A percentile compares a stretch with the other conserved stretches of the same genome.
phyloP scores from a whole-genome alignment of 2,113 vertebrate species.

The Triplophysa dalaica region DNA sequence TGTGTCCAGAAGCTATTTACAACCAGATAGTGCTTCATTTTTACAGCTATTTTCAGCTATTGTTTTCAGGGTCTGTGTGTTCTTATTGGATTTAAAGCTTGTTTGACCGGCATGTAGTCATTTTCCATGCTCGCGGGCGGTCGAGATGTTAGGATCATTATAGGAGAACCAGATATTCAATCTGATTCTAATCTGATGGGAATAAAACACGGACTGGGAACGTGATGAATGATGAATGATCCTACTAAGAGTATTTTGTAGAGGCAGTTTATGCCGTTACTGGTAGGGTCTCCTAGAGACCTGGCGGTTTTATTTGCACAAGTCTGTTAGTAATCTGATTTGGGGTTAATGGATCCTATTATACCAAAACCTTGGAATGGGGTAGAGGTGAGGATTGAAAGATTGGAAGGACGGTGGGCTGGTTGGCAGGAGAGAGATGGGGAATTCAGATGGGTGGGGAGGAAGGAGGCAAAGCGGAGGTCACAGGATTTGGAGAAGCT shows the following conservation, averaged over 20 bases:
- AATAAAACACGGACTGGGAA: conserved; percentile 3
- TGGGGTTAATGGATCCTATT: conserved; percentile 17
- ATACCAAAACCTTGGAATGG: conserved; percentile 14
- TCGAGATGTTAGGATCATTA: background rate
- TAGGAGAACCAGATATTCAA: conserved; percentile 9
- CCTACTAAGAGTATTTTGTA: background rate
- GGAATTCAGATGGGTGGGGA: conserved; percentile 24
- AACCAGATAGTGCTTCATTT: background rate
- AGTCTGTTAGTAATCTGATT: conserved; percentile 33
- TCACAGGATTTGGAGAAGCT: conserved; percentile 36
- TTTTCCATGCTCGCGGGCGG: background rate
- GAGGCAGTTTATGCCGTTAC: conserved; percentile 7
- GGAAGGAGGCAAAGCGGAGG: conserved; percentile 24
- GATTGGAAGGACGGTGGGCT: conserved; percentile 38
- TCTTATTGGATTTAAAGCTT: background rate
- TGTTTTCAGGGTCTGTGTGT: background rate
- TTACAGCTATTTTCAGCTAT: background rate
- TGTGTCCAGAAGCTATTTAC: background rate
- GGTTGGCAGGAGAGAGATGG: conserved; percentile 27
- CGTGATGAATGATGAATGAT: conserved; percentile 25
- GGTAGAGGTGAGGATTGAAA: conserved; percentile 34
- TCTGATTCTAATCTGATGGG: conserved; percentile 35
- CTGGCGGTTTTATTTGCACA: conserved; percentile 1
- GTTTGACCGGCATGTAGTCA: background rate
- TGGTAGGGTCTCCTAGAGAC: conserved; percentile 4